Evolutionary conservation across 2,888 invertebrate genomes (phyloP).

Genomic region (Drosophila affinis): DNA sequence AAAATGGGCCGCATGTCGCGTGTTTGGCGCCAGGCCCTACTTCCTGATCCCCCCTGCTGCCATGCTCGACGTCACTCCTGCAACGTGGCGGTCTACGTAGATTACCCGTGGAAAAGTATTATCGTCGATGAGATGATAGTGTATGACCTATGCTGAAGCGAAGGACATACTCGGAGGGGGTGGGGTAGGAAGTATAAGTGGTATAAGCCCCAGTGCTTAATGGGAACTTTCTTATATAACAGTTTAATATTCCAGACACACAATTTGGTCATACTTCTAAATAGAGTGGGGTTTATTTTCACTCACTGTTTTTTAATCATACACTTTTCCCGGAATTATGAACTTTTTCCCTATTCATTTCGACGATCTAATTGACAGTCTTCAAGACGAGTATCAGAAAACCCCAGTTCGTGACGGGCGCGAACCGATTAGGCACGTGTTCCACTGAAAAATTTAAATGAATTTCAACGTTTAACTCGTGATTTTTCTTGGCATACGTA

Average conservation of each 20-base stretch:
- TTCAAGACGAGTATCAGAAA: slow-evolving; percentile 13
- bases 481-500: slow-evolving; percentile 29
- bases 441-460: slow-evolving; percentile 1
- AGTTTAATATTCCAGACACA: neutral
- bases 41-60: slow-evolving; percentile 39
- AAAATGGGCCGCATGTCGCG: slow-evolving; percentile 50
- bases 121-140: slow-evolving; percentile 19
- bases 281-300: too few relatives aligned
- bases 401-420: slow-evolving; percentile 20
- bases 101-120: slow-evolving; percentile 30
- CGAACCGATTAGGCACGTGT: slow-evolving; percentile 28
- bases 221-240: neutral
- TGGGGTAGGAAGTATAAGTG: neutral
- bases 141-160: slow-evolving; percentile 34
- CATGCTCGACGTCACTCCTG: slow-evolving; percentile 45
- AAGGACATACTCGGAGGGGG: slow-evolving; percentile 25
- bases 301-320: too few relatives aligned
- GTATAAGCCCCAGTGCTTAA: neutral
- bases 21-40: slow-evolving; percentile 35
- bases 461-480: slow-evolving; percentile 21
- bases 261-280: too few relatives aligned
- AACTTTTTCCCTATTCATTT: slow-evolving; percentile 9
- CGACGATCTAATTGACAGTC: slow-evolving; percentile 35
- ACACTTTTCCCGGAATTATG: neutral
- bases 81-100: slow-evolving; percentile 36